phyloP scores from a whole-genome alignment of 2,113 vertebrate genomes.

The Agelaius phoeniceus region DNA sequence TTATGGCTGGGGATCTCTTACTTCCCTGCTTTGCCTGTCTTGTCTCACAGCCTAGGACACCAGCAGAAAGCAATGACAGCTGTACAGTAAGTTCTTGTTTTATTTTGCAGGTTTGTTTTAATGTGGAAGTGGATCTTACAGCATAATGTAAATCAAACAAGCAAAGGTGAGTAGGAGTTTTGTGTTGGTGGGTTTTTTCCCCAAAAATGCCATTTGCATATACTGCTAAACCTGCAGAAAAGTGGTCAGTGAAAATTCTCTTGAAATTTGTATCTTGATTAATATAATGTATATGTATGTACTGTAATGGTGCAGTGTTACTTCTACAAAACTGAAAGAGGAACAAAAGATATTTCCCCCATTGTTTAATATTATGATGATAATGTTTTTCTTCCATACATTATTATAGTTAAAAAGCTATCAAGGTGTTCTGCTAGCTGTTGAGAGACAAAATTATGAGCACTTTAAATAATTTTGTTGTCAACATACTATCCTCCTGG shows the following conservation, averaged over 20 bases:
- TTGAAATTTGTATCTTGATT: not conserved
- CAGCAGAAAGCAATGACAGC: not conserved
- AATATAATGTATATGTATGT: not conserved
- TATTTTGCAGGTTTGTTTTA: slow-evolving; percentile 73
- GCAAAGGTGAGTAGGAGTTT: slow-evolving; percentile 69
- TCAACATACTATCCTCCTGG: not conserved
- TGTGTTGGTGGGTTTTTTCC: rapidly evolving
- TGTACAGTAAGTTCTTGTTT: slow-evolving; percentile 1
- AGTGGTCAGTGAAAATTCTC: not conserved
- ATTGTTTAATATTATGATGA: not conserved
- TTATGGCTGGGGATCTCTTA: not conserved
- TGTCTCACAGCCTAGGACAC: not conserved
- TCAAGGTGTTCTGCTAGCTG: not conserved
- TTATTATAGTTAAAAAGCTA: not conserved
- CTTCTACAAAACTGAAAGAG: not conserved
- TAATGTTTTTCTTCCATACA: not conserved
- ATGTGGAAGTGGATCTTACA: slow-evolving; percentile 67
- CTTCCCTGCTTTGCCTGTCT: not conserved
- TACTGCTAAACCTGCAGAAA: not conserved
- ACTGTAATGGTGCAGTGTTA: not conserved
- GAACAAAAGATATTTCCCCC: not conserved
- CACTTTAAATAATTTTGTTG: not conserved
- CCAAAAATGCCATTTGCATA: not conserved
- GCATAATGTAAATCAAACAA: slow-evolving; percentile 68
- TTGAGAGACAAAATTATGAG: not conserved